Evolutionary conservation across 1,140 invertebrate species (phyloP).

Genomic region (Globodera rostochiensis): DNA sequence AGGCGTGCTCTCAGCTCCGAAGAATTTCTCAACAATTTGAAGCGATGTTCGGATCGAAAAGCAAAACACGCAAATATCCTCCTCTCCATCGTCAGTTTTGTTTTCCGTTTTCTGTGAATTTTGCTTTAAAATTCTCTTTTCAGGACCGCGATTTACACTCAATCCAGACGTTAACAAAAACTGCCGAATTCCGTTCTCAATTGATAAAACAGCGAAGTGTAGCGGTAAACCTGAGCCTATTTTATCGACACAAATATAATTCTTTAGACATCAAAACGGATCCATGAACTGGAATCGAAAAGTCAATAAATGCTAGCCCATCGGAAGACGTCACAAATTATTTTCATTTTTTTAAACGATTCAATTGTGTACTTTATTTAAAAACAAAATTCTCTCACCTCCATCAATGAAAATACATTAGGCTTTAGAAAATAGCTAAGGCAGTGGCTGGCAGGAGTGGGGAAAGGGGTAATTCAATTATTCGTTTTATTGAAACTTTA

Average conservation of each 20-base stretch:
- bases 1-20: slow-evolving; percentile 5
- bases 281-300: slow-evolving; percentile 26
- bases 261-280: slow-evolving; percentile 7
- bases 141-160: slow-evolving; percentile 38
- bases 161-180: slow-evolving; percentile 27
- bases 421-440: neutral
- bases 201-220: slow-evolving; percentile 30
- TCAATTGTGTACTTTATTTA: too few species aligned
- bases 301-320: neutral
- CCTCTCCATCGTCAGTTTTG: slow-evolving; percentile 7
- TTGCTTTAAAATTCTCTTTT: neutral
- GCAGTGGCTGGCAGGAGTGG: neutral
- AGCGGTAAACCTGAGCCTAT: neutral
- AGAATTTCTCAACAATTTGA: slow-evolving; percentile 12
- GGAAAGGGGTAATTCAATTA: neutral
- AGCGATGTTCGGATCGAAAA: slow-evolving; percentile 17
- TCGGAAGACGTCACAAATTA: too few species aligned
- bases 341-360: too few species aligned
- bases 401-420: neutral
- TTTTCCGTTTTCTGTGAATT: neutral
- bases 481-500: too few species aligned
- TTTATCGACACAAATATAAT: neutral
- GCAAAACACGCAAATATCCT: slow-evolving; percentile 7
- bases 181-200: slow-evolving; percentile 29
- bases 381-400: neutral